phyloP scores from a whole-genome alignment of 2,113 vertebrate species.

The Jacana jacana region DNA sequence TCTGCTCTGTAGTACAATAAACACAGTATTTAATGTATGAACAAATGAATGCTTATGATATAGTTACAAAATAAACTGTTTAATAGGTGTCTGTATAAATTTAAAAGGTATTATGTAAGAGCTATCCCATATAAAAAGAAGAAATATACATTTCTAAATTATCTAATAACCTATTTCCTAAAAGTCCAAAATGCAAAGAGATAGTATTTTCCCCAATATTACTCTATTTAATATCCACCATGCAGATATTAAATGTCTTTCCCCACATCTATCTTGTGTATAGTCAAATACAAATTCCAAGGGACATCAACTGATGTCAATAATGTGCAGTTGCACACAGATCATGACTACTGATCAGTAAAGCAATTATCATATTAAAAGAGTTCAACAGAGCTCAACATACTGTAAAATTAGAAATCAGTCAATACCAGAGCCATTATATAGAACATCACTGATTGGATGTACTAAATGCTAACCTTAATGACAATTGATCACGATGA shows the following conservation, averaged over 20 bases:
- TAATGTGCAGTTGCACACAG: background rate
- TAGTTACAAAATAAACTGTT: background rate
- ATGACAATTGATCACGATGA: constrained; percentile 44
- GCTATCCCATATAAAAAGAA: background rate
- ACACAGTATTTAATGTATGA: background rate
- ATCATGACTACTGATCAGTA: constrained; percentile 39
- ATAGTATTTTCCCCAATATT: background rate
- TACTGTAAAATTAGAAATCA: constrained; percentile 44
- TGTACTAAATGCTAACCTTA: background rate
- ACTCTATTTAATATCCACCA: background rate
- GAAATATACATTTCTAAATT: background rate
- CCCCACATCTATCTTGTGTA: background rate
- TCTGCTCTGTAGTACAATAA: background rate
- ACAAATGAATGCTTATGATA: background rate
- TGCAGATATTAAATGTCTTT: background rate
- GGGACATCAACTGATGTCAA: background rate
- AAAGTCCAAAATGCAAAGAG: background rate
- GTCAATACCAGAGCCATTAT: background rate
- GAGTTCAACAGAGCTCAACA: constrained; percentile 49
- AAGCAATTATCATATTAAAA: constrained; percentile 63
- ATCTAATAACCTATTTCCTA: background rate
- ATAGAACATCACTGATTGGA: constrained; percentile 25
- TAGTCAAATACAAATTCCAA: background rate
- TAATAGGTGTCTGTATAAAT: background rate
- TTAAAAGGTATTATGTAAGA: background rate